A percentile compares a stretch with the other conserved stretches of the same genome.
phyloP scores from a whole-genome alignment of 2,113 vertebrate genomes.

The Engraulis encrasicolus region DNA sequence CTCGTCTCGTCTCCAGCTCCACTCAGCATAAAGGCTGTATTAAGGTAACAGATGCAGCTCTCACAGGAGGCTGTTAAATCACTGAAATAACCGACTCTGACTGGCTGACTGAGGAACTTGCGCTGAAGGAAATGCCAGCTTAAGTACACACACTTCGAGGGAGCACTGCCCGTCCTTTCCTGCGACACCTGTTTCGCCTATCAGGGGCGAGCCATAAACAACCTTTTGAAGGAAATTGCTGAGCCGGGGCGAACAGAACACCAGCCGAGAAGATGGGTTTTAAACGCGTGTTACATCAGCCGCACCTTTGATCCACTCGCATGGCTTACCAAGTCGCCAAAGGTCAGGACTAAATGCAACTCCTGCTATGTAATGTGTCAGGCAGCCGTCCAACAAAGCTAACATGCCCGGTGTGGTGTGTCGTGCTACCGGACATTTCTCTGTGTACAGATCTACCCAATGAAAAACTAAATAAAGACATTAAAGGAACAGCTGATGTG shows the following conservation, averaged over 20 bases:
- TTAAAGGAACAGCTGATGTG: background rate
- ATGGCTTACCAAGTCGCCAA: background rate
- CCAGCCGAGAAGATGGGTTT: slow-evolving; percentile 21
- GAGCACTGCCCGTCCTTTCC: slow-evolving; percentile 14
- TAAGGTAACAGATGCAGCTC: slow-evolving; percentile 9
- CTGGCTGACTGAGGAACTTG: slow-evolving; percentile 23
- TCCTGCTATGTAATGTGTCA: slow-evolving; percentile 4
- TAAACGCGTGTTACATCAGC: background rate
- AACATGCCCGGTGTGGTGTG: background rate
- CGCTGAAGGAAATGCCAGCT: slow-evolving; percentile 23
- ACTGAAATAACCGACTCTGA: background rate
- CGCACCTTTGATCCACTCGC: slow-evolving; percentile 14
- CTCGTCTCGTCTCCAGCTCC: background rate
- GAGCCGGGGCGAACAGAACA: slow-evolving; percentile 1
- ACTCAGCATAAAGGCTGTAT: background rate
- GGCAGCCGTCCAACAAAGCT: background rate
- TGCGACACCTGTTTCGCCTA: background rate
- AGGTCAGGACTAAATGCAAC: slow-evolving; percentile 18
- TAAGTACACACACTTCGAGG: background rate
- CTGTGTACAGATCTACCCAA: background rate
- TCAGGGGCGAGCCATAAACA: slow-evolving; percentile 7
- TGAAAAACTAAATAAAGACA: background rate
- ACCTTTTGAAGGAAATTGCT: background rate
- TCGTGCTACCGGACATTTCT: background rate
- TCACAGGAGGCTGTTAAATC: background rate